Base-by-base conservation (phyloP, 2,888 invertebrate genomes). In the Platycheirus rosarum region DNA sequence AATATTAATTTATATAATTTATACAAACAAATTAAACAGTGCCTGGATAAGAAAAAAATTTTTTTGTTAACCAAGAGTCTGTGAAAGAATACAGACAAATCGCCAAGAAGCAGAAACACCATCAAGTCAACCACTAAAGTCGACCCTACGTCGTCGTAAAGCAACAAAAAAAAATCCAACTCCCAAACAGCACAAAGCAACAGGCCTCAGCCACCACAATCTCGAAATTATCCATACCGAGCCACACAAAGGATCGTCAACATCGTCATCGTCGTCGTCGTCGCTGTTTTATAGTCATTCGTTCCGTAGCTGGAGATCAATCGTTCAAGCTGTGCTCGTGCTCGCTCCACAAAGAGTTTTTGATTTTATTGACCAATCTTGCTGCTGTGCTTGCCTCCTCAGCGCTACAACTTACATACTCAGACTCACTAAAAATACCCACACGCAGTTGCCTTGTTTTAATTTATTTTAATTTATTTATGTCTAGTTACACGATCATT, bases 401-500 rank as follows among this genome's bases (percentile, higher is more conserved):
- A 23, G 23, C 44, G 44, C 60, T 44, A 29, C 16, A 14, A 42
- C 46, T 37, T 51, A 53, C 62, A 53, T 57, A 57, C 79, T 63
- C 70, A 63, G 26, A 46, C 23, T 65, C 44, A 60, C 44, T 16
- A n/a, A n/a, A n/a, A n/a, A n/a, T n/a, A n/a, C 35, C 23, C 44
- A 51, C 40, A 68, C 74, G 60, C 40, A 53, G 57, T 69, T 55
- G 69, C 63, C 65, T 75, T 62, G 49, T 76, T 75, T 57, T 79
- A 80, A 75, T 80, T 80, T 75, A 75, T 65, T 75, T 80, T 75
- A 60, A 80, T 75, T 80, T 76, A 80, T 75, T 80, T 76, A 69
- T 74, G 74, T 51, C 73, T 78, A 68, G 68, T 68, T 78, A 73
- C 66, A 55, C 62, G 57, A 29, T 57, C 5, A 14, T 40, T 23